Percentiles rank a stretch among this genome's conserved stretches.
Conservation (phyloP, 2,113 vertebrate genomes). For the Macheiramphus alcinus region DNA sequence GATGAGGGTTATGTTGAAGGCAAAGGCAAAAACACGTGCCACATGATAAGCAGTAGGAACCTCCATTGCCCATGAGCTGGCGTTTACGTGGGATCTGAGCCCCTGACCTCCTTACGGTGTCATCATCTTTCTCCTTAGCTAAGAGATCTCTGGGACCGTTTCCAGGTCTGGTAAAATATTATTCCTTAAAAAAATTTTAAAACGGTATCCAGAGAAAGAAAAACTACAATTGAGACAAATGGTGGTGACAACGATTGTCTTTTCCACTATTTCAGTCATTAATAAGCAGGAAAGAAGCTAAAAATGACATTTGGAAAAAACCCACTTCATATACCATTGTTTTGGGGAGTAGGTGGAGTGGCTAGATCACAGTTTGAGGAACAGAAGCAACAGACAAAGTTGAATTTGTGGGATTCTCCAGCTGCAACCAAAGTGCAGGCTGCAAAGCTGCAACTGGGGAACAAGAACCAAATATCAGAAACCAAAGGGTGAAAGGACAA, state of each 20-base stretch:
- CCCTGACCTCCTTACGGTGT: neutral
- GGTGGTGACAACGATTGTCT: neutral
- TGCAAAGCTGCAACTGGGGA: neutral
- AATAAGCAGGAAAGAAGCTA: neutral
- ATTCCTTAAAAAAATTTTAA: neutral
- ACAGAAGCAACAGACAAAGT: neutral
- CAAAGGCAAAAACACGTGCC: neutral
- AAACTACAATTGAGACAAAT: neutral
- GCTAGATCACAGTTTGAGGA: neutral
- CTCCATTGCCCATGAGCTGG: accelerated
- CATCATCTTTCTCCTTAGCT: neutral
- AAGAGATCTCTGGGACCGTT: neutral
- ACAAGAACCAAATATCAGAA: neutral
- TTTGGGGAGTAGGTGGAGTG: neutral
- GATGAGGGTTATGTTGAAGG: neutral
- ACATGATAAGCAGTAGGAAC: neutral
- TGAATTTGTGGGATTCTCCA: neutral
- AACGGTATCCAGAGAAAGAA: neutral
- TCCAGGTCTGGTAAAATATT: neutral
- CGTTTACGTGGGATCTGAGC: neutral
- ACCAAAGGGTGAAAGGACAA: neutral
- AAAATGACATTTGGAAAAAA: neutral
- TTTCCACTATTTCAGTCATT: neutral
- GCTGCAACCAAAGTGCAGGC: neutral
- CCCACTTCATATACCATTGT: neutral